Evolutionary conservation across 2,888 invertebrate species (phyloP).

Genomic region (Cerastis rubricosa): DNA sequence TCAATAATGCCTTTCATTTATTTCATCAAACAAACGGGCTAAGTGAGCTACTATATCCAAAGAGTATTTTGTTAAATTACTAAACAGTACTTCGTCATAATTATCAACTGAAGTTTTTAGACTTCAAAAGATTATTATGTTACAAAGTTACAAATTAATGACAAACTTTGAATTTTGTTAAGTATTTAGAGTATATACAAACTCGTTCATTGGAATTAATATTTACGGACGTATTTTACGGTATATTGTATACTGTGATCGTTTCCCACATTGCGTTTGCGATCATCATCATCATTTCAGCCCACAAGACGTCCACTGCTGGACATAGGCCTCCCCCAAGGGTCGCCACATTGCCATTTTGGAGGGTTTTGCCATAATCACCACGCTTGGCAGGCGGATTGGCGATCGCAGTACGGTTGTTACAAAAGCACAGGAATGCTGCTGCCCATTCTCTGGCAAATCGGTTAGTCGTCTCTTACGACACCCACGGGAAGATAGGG

Average conservation of each 20-base stretch:
- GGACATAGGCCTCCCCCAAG: no score
- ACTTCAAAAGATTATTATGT: slow-evolving; percentile 39
- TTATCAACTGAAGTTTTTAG: slow-evolving; percentile 52
- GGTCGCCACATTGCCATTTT: no score
- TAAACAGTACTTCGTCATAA: slow-evolving; percentile 45
- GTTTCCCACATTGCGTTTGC: neutral
- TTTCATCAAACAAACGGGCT: slow-evolving; percentile 22
- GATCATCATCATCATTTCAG: no score
- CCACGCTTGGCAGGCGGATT: no score
- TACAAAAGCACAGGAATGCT: no score
- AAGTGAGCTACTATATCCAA: slow-evolving; percentile 5
- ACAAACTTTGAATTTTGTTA: slow-evolving; percentile 35
- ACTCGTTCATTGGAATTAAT: neutral
- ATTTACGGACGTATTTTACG: neutral
- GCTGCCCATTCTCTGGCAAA: no score
- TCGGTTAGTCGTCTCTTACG: no score
- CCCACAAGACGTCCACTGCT: no score
- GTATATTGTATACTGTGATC: neutral
- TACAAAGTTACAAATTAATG: slow-evolving; percentile 49
- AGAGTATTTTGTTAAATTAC: slow-evolving; percentile 24
- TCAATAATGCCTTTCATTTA: slow-evolving; percentile 34
- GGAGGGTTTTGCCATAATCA: no score
- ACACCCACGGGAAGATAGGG: no score
- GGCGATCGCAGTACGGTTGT: no score
- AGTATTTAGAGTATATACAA: neutral